phyloP scores from a whole-genome alignment of 1,140 invertebrate species.

The Leptestheria dahalacensis region DNA sequence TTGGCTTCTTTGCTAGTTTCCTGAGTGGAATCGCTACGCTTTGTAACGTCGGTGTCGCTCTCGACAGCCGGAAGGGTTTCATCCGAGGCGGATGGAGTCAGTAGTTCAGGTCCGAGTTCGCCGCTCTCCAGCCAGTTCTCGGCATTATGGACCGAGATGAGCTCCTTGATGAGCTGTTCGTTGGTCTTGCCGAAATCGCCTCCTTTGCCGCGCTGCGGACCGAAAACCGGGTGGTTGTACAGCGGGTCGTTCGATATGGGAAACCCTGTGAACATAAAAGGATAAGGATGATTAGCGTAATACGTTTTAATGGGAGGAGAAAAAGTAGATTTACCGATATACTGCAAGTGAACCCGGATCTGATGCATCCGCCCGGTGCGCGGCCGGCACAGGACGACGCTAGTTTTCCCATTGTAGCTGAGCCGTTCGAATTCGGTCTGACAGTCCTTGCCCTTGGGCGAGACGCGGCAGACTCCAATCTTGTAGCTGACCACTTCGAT shows the following conservation, averaged over 20 bases:
- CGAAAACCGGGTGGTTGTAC: constrained; percentile 85
- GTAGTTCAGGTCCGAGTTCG: constrained; percentile 27
- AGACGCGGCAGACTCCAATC: constrained; percentile 87
- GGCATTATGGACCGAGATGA: constrained; percentile 81
- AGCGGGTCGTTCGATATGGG: constrained; percentile 94
- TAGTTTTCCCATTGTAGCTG: constrained; percentile 71
- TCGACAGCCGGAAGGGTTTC: background rate
- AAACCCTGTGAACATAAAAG: constrained; percentile 44
- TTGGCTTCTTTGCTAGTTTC: no score
- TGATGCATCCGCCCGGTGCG: constrained; percentile 96
- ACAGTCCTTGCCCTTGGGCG: constrained; percentile 76
- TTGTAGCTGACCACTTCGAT: constrained; percentile 89
- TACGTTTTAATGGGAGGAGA: no score
- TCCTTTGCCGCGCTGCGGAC: constrained; percentile 76
- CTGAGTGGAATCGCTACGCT: no score
- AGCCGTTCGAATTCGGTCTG: constrained; percentile 76
- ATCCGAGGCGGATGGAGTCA: background rate
- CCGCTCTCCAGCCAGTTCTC: constrained; percentile 88
- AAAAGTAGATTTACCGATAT: constrained; percentile 60
- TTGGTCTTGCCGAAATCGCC: constrained; percentile 81
- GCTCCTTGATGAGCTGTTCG: constrained; percentile 72
- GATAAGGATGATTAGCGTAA: no score
- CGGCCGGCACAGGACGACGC: constrained; percentile 82
- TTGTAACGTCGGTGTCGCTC: no score
- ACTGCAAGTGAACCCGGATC: constrained; percentile 96